These are phyloP conservation scores for Acheta domesticus DNA, from an alignment of 2,888 invertebrate genomes.

Conservation along the genomic window DNA sequence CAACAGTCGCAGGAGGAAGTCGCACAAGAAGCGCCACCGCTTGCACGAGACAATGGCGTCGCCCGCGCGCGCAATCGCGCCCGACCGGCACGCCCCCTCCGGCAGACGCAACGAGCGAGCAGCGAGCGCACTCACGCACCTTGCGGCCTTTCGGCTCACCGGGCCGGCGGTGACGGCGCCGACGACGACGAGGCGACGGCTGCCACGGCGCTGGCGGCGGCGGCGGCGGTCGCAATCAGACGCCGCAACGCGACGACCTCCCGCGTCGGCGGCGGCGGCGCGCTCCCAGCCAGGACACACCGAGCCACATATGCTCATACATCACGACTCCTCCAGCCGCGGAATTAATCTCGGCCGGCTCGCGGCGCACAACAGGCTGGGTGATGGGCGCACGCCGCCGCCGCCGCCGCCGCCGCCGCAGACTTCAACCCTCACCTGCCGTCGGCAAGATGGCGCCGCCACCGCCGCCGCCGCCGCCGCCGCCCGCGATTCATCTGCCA, in stretches of 20 bases:
- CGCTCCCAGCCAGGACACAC: not conserved
- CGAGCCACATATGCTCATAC: conserved; percentile 18
- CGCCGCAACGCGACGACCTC: not conserved
- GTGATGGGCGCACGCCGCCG: not conserved
- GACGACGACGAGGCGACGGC: not conserved
- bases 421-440: conserved; percentile 1
- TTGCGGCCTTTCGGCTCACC: no score
- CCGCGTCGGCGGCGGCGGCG: not conserved
- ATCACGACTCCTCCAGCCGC: not conserved
- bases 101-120: no score
- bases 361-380: not conserved
- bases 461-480: not conserved
- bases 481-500: conserved; percentile 45
- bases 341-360: conserved; percentile 18
- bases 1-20: no score
- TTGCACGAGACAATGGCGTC: no score
- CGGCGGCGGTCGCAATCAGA: not conserved
- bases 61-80: no score
- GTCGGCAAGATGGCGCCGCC: conserved; percentile 4
- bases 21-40: no score
- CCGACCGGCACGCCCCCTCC: no score
- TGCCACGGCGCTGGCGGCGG: not conserved
- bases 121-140: no score
- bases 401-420: not conserved
- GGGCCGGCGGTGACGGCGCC: no score